A percentile compares a stretch with the other conserved stretches of the same genome.
phyloP scores from a whole-genome alignment of 2,113 vertebrate species.

The Furnarius figulus region DNA sequence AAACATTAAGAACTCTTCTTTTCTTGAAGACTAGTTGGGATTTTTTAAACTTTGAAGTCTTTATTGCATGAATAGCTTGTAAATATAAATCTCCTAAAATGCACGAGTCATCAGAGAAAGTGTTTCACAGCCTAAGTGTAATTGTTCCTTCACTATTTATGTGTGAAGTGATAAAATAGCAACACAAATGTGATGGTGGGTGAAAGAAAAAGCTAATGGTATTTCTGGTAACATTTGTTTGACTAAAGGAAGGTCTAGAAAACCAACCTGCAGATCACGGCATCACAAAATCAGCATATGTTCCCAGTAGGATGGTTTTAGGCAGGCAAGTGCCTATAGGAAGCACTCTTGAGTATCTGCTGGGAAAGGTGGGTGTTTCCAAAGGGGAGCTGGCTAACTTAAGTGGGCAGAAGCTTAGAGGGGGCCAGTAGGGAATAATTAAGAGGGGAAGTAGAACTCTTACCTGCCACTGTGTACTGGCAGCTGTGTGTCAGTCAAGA shows the following conservation, averaged over 20 bases:
- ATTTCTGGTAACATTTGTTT: background rate
- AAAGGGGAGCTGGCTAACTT: background rate
- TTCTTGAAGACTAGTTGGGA: background rate
- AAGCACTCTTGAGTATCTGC: background rate
- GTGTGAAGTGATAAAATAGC: constrained; percentile 13
- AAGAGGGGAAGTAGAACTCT: background rate
- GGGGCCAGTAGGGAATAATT: background rate
- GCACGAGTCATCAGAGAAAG: background rate
- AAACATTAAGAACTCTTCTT: background rate
- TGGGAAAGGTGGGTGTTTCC: background rate
- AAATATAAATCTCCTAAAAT: background rate
- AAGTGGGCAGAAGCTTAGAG: background rate
- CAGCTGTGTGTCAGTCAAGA: background rate
- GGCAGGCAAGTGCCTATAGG: background rate
- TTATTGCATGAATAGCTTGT: background rate
- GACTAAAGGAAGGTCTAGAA: background rate
- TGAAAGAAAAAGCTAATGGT: background rate
- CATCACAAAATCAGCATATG: background rate
- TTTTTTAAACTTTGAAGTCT: background rate
- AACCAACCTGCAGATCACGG: background rate
- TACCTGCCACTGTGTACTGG: rapidly evolving
- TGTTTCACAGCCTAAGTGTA: background rate
- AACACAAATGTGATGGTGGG: background rate
- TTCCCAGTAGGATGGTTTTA: background rate
- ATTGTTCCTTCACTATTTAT: background rate